Evolutionary conservation across 2,888 invertebrate species (phyloP).

Genomic region (Rotaria socialis): DNA sequence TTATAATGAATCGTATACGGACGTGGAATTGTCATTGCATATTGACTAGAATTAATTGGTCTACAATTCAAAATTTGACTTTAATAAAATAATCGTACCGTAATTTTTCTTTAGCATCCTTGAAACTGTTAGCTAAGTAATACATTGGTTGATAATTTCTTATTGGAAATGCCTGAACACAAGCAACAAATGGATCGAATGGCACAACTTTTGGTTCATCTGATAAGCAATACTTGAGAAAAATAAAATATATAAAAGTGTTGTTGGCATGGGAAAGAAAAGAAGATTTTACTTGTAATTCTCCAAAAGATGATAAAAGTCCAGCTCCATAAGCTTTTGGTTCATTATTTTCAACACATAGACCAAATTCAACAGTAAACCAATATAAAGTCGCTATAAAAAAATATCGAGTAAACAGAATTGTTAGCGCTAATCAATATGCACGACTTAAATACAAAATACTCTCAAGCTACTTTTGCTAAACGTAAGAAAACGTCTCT

Average conservation of each 20-base stretch:
- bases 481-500: too few relatives aligned
- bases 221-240: slow-evolving; percentile 74
- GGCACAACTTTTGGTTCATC: slow-evolving; percentile 84
- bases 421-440: too few relatives aligned
- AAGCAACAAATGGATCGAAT: slow-evolving; percentile 86
- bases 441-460: too few relatives aligned
- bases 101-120: slow-evolving; percentile 82
- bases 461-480: too few relatives aligned
- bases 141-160: slow-evolving; percentile 96
- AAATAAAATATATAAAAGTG: background rate
- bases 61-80: slow-evolving; percentile 90
- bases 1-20: slow-evolving; percentile 89
- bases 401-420: too few relatives aligned
- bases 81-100: slow-evolving; percentile 60
- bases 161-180: slow-evolving; percentile 90
- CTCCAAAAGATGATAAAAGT: slow-evolving; percentile 91
- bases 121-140: slow-evolving; percentile 93
- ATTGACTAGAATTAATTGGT: slow-evolving; percentile 60
- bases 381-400: slow-evolving; percentile 55
- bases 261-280: too few relatives aligned
- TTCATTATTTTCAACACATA: slow-evolving; percentile 87
- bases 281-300: slow-evolving; percentile 65
- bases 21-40: slow-evolving; percentile 82
- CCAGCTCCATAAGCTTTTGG: slow-evolving; percentile 97
- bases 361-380: slow-evolving; percentile 79